These are phyloP conservation scores for Thumatha senex DNA, from an alignment of 2,888 invertebrate species.

Conservation along the genomic window DNA sequence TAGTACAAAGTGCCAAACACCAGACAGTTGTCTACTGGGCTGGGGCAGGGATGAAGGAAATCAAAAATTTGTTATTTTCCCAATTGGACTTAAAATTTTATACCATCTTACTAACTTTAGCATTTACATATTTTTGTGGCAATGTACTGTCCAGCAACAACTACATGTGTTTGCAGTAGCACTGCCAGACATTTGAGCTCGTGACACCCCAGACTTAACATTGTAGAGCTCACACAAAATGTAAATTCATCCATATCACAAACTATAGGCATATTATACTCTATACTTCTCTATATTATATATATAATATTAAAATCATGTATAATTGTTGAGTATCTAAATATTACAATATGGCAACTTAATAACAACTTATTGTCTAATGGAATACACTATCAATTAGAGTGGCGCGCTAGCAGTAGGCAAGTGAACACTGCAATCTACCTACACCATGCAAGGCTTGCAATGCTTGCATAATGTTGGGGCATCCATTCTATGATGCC, in stretches of 20 bases:
- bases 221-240: slow-evolving; percentile 72
- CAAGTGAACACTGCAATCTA: background rate
- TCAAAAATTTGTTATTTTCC: too few relatives aligned
- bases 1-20: too few relatives aligned
- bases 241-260: slow-evolving; percentile 82
- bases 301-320: slow-evolving; percentile 52
- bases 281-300: slow-evolving; percentile 70
- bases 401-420: slow-evolving; percentile 13
- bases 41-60: too few relatives aligned
- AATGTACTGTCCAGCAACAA: too few relatives aligned
- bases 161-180: too few relatives aligned
- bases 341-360: slow-evolving; percentile 82
- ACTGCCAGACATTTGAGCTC: too few relatives aligned
- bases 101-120: too few relatives aligned
- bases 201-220: slow-evolving; percentile 40
- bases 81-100: too few relatives aligned
- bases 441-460: slow-evolving; percentile 8
- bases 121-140: too few relatives aligned
- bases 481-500: background rate
- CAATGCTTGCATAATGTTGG: slow-evolving; percentile 1
- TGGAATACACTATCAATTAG: slow-evolving; percentile 66
- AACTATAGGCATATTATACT: slow-evolving; percentile 77
- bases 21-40: too few relatives aligned
- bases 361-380: slow-evolving; percentile 81
- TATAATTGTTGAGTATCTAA: slow-evolving; percentile 80